Base-by-base conservation (phyloP, 2,888 invertebrate species). In the Mactromeris polynyma region DNA sequence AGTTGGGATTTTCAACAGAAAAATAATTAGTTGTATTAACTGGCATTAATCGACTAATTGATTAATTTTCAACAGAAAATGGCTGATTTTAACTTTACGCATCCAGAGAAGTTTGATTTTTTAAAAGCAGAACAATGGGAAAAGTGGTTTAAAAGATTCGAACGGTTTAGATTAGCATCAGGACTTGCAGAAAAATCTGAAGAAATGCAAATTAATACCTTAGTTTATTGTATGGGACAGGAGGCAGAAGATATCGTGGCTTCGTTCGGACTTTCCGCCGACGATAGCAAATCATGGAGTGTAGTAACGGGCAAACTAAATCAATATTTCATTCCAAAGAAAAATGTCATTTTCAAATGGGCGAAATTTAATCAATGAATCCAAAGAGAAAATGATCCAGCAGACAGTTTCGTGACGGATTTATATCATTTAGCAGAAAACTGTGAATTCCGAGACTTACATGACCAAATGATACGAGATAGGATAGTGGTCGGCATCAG, bases 401-500 rank as follows among this genome's bases (percentile, higher is more conserved):
- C 77, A 11, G 89, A 91, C 54, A 85, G 58, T 73, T 91, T 86
- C 40, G 54, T 91, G 69, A 87, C 83, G 33, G 31, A 21, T 17
- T 26, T 80, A n/a, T 26, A 80, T 26, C n/a, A 17, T 42, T 38
- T 87, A 21, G 89, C 87, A 51, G 90, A 90, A 86, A 21, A 90
- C 42, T 88, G 88, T 58, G 88, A 90, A 42, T 91, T 90, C 78
- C 81, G 86, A 26, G 51, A 21, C n/a, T 42, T 91, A 17, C 64
- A 86, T 21, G 85, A 89, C 69, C 83, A 92, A 51, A 73, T 91
- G 36, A 93, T 91, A 26, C 26, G 89, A 58, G 91, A 90, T 78
- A 84, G 89, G 40, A 88, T 91, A 40, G 91, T 93, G 7, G 89
- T 91, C 0, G 92, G 92, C 2, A 77, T 91, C 0, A 79, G 81